Percentiles rank a stretch among this genome's conserved stretches.
phyloP scores from a whole-genome alignment of 1,140 invertebrate species.

The Eriosoma lanigerum region DNA sequence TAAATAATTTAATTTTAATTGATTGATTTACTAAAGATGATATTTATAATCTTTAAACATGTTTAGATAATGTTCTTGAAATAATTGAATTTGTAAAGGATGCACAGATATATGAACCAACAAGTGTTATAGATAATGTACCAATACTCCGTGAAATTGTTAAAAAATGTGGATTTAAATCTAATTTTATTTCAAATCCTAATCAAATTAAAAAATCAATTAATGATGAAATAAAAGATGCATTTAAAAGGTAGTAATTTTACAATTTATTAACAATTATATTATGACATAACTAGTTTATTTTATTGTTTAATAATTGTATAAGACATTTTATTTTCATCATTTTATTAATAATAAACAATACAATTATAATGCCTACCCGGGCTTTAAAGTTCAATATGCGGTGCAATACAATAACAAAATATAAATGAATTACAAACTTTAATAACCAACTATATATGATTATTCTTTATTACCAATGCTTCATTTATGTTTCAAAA shows the following conservation, averaged over 20 bases:
- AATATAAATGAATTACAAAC: no score
- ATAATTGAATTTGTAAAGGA: slow-evolving; percentile 68
- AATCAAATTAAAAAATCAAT: slow-evolving; percentile 56
- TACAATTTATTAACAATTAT: no score
- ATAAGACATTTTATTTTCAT: no score
- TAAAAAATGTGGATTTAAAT: slow-evolving; percentile 67
- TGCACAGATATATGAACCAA: slow-evolving; percentile 60
- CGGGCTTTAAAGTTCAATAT: no score
- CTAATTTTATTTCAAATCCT: slow-evolving; percentile 62
- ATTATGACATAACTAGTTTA: no score
- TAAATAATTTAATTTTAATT: neutral
- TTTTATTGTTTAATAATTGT: no score
- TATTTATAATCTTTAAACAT: neutral
- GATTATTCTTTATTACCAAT: no score
- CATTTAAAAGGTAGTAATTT: slow-evolving; percentile 51
- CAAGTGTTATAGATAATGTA: slow-evolving; percentile 61
- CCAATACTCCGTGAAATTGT: slow-evolving; percentile 67
- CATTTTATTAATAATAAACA: no score
- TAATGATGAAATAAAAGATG: slow-evolving; percentile 58
- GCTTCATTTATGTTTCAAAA: no score
- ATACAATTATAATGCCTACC: no score
- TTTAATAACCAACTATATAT: no score
- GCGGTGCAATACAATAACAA: no score
- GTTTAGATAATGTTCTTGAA: slow-evolving; percentile 70
- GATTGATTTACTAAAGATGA: neutral